phyloP scores from a whole-genome alignment of 92 coral and sea anemone species.

The Parazoanthus swiftii region DNA sequence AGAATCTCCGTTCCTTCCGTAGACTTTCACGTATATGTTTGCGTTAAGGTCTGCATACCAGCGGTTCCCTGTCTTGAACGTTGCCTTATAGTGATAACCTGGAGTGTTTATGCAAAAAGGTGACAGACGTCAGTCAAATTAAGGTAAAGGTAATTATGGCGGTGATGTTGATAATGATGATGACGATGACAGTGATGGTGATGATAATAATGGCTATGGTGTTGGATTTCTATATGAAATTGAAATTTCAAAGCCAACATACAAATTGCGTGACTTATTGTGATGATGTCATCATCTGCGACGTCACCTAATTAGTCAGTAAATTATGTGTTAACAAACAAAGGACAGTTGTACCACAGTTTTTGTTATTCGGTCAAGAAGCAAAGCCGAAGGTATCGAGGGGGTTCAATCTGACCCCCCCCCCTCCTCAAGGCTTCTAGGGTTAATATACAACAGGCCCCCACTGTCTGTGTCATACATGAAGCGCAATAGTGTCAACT shows the following conservation, averaged over 20 bases:
- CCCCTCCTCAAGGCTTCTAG: no score
- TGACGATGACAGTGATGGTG: background rate
- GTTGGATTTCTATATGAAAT: background rate
- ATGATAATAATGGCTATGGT: background rate
- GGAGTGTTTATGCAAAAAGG: background rate
- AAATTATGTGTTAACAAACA: no score
- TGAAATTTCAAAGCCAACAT: no score
- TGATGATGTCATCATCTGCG: background rate
- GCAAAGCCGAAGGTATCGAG: no score
- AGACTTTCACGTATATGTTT: conserved; percentile 52
- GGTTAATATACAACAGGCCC: no score
- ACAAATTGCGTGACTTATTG: no score
- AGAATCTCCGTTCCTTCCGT: conserved; percentile 66
- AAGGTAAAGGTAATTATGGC: background rate
- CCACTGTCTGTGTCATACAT: no score
- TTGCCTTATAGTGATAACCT: conserved; percentile 70
- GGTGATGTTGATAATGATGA: background rate
- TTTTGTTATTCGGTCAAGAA: no score
- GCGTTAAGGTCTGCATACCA: conserved; percentile 57
- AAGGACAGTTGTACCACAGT: no score
- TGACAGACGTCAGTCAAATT: background rate
- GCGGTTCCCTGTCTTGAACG: conserved; percentile 68
- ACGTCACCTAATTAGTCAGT: no score
- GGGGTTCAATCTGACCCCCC: no score
- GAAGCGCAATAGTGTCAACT: background rate